Evolutionary conservation across 2,113 vertebrate genomes (phyloP).

Genomic region (Pollimyrus isidori): DNA sequence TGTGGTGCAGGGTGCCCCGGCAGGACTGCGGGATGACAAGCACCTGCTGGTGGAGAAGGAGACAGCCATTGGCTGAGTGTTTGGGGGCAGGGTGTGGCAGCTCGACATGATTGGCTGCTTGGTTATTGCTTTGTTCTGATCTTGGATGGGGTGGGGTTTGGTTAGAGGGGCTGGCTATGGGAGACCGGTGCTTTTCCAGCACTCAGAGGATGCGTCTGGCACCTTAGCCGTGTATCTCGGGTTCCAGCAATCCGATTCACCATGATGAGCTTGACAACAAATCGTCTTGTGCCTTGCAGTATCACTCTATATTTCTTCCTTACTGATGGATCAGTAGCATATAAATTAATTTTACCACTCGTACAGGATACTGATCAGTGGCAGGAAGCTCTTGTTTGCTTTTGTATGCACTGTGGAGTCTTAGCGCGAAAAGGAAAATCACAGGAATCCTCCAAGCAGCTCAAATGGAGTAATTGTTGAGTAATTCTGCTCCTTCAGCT

Average conservation of each 20-base stretch:
- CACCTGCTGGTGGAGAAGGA: not conserved
- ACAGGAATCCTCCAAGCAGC: not conserved
- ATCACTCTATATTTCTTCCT: not conserved
- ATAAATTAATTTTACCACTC: not conserved
- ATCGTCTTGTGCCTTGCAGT: not conserved
- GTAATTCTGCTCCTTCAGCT: not conserved
- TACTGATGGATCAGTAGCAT: not conserved
- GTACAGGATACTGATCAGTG: not conserved
- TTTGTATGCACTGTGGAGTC: not conserved
- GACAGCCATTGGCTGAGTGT: not conserved
- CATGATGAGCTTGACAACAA: not conserved
- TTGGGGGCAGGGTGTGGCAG: not conserved
- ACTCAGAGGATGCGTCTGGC: not conserved
- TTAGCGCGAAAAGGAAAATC: not conserved
- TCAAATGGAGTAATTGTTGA: not conserved
- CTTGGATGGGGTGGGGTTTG: not conserved
- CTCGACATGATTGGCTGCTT: not conserved
- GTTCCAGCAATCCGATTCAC: not conserved
- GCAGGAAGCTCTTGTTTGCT: not conserved
- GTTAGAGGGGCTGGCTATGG: not conserved
- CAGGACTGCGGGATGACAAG: not conserved
- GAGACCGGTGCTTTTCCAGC: not conserved
- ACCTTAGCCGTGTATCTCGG: too few relatives aligned
- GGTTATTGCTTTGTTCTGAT: not conserved
- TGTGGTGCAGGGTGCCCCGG: not conserved